phyloP scores from a whole-genome alignment of 2,888 invertebrate species.

The Cataglyphis rosenhaueri region DNA sequence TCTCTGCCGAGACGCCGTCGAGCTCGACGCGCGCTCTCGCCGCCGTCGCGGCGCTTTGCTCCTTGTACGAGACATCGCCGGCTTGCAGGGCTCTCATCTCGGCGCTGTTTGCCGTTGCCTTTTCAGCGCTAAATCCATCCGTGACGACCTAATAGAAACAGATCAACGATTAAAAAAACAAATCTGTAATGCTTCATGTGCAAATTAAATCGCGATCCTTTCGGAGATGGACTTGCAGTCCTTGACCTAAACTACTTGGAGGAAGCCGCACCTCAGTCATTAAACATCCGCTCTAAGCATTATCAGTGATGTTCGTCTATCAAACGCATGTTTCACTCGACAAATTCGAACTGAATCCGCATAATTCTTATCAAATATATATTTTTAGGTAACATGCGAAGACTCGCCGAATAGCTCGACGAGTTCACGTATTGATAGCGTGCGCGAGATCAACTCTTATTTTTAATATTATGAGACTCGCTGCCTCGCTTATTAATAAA shows the following conservation, averaged over 20 bases:
- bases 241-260: constrained; percentile 77
- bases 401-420: constrained; percentile 18
- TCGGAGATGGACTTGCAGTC: constrained; percentile 61
- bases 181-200: not conserved
- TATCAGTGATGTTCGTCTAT: constrained; percentile 39
- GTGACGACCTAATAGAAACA: constrained; percentile 88
- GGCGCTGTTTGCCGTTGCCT: constrained; percentile 90
- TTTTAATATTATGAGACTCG: constrained; percentile 27
- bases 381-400: constrained; percentile 13
- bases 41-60: constrained; percentile 92
- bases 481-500: not conserved
- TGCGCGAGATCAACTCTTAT: not conserved
- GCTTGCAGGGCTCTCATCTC: constrained; percentile 92
- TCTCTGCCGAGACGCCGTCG: constrained; percentile 94
- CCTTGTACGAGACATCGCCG: constrained; percentile 93
- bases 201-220: not conserved
- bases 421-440: constrained; percentile 24
- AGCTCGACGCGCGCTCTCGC: constrained; percentile 92
- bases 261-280: constrained; percentile 73
- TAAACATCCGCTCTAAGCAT: constrained; percentile 63
- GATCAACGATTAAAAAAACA: not conserved
- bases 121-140: constrained; percentile 93
- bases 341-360: constrained; percentile 42
- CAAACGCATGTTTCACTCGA: constrained; percentile 17
- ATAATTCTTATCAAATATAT: constrained; percentile 43